These are phyloP conservation scores for Darevskia nairensis DNA, from an alignment of 2,797 vertebrate species.

Conservation along the genomic window DNA sequence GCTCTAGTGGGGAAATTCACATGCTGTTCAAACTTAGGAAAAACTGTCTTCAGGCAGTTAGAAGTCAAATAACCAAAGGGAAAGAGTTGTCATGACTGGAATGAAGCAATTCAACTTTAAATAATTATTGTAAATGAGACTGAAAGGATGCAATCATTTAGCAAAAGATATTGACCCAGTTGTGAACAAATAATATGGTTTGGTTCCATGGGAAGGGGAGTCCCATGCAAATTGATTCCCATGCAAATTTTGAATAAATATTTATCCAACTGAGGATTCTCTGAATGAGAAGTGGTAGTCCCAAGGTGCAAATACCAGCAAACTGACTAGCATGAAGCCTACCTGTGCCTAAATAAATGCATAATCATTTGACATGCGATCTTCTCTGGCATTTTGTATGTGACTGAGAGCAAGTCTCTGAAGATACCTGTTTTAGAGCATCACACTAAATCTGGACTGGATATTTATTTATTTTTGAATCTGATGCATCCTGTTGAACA, in stretches of 20 bases:
- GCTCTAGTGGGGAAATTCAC: too few species aligned
- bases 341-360: constrained; percentile 32
- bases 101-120: background rate
- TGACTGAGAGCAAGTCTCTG: constrained; percentile 38
- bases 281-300: background rate
- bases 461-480: constrained; percentile 40
- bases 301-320: background rate
- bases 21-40: too few species aligned
- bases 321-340: background rate
- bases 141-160: constrained; percentile 16
- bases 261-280: constrained; percentile 16
- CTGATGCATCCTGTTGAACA: constrained; percentile 44
- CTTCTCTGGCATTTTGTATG: constrained; percentile 60
- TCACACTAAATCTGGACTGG: constrained; percentile 64
- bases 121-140: background rate
- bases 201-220: background rate
- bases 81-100: background rate
- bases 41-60: background rate
- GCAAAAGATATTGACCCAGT: constrained; percentile 32
- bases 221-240: constrained; percentile 32
- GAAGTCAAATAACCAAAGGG: background rate
- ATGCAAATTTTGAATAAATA: constrained; percentile 27
- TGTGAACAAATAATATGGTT: background rate
- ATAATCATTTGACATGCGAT: constrained; percentile 25
- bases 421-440: constrained; percentile 47